Base-by-base conservation (phyloP, 2,888 invertebrate species). In the Adelphocoris suturalis region DNA sequence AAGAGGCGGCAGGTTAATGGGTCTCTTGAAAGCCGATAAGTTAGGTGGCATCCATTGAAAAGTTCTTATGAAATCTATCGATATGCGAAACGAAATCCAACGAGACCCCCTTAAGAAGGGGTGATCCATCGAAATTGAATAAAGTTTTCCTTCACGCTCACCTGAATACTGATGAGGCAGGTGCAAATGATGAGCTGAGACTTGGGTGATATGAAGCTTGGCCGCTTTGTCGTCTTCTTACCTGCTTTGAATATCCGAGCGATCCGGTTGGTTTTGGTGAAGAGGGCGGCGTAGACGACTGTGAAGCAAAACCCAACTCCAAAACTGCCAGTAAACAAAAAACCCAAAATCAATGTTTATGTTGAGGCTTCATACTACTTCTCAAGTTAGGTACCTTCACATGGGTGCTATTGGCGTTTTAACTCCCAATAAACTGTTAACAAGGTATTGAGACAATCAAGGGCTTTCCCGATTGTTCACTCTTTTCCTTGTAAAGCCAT, bases 251-350 rank as follows among this genome's bases (percentile, higher is more conserved):
- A 97, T 93, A 99, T 99, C 82, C 99, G 94, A 0, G 99, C 97
- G 91, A 99, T 99, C 87, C 99, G 95, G 94, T 99, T 99, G 14
- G 99, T 99, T 95, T 99, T 99, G 84, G 99, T 99, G 88, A 99
- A 95, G 47, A 99, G 94, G 0, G 99, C 98, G 0, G 98, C 98
- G 94, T 99, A 99, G 68, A 99, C 98, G 81, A 99, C 97, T 0
- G 99, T 98, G 94, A 99, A 99, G 93, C 98, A 98, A 93, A 99
- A 97, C 4, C 98, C 98, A 0, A 98, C 97, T n/a, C 96, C 96
- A 92, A 97, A 97, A 93, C 97, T 97, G 92, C 57, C 92, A 93
- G 52, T 5, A 52, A 2, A 52, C 16, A 52, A 52, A 52, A 4
- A 2, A 37, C n/a, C n/a, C n/a, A n/a, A n/a, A n/a, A n/a, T n/a